Evolutionary conservation across 1,140 invertebrate genomes (phyloP).

Genomic region (Steinernema feltiae): DNA sequence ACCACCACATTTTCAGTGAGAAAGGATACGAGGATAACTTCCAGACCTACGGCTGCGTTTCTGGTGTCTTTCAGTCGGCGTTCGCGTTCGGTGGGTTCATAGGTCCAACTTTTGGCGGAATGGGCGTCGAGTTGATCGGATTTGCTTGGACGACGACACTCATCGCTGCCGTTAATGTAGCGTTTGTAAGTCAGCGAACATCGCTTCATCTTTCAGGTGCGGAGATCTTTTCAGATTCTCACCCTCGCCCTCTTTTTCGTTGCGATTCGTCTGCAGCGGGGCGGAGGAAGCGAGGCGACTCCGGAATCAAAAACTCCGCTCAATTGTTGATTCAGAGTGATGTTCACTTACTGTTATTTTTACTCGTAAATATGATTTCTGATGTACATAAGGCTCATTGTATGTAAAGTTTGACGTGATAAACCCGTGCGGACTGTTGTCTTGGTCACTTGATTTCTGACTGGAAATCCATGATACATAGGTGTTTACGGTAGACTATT

Average conservation of each 20-base stretch:
- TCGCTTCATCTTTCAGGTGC: background rate
- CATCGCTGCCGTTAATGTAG: conserved; percentile 47
- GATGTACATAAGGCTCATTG: no score
- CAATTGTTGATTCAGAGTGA: no score
- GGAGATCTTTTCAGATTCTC: background rate
- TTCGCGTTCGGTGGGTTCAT: conserved; percentile 55
- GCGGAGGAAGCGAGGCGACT: no score
- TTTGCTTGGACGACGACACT: conserved; percentile 54
- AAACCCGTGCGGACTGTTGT: no score
- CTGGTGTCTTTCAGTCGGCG: conserved; percentile 55
- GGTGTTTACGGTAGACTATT: no score
- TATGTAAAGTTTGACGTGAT: no score
- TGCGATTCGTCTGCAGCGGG: background rate
- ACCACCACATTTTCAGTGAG: conserved; percentile 34
- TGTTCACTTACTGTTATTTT: no score
- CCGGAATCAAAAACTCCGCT: background rate
- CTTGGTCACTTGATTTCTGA: no score
- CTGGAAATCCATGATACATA: no score
- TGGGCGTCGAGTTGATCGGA: conserved; percentile 49
- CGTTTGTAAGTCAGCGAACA: conserved; percentile 42
- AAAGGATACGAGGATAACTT: conserved; percentile 55
- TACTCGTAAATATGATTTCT: no score
- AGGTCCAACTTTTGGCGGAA: conserved; percentile 52
- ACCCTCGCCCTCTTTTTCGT: background rate
- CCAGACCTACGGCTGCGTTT: conserved; percentile 57